phyloP scores from a whole-genome alignment of 2,113 vertebrate genomes.

The Tachycineta bicolor region DNA sequence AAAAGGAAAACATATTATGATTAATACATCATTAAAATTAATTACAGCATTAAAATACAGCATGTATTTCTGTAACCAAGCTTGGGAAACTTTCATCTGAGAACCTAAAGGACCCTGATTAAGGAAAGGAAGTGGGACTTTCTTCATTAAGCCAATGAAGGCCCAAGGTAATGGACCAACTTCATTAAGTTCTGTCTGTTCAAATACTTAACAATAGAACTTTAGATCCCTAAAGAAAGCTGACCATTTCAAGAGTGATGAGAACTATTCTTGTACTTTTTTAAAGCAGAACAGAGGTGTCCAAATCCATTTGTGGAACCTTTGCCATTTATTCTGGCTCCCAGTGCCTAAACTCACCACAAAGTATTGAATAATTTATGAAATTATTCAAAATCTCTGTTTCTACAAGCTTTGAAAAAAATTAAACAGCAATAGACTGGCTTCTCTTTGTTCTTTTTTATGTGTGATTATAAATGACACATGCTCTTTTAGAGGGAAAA shows the following conservation, averaged over 20 bases:
- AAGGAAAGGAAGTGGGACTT: not conserved
- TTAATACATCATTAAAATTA: too few relatives aligned
- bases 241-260: not conserved
- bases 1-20: not conserved
- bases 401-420: not conserved
- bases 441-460: not conserved
- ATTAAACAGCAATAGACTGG: not conserved
- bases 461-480: not conserved
- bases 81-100: not conserved
- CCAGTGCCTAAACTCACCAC: not conserved
- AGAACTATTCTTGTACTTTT: not conserved
- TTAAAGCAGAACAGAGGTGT: not conserved
- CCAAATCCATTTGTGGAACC: not conserved
- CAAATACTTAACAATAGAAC: not conserved
- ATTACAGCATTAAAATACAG: not conserved
- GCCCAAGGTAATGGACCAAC: not conserved
- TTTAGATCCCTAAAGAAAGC: not conserved
- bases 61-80: not conserved
- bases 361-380: not conserved
- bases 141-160: too few relatives aligned
- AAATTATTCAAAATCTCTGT: not conserved
- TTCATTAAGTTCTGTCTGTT: not conserved
- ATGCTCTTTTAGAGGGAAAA: not conserved
- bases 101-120: not conserved
- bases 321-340: not conserved